Evolutionary conservation across 2,888 invertebrate genomes (phyloP).

Genomic region (Choristoneura rosaceana): DNA sequence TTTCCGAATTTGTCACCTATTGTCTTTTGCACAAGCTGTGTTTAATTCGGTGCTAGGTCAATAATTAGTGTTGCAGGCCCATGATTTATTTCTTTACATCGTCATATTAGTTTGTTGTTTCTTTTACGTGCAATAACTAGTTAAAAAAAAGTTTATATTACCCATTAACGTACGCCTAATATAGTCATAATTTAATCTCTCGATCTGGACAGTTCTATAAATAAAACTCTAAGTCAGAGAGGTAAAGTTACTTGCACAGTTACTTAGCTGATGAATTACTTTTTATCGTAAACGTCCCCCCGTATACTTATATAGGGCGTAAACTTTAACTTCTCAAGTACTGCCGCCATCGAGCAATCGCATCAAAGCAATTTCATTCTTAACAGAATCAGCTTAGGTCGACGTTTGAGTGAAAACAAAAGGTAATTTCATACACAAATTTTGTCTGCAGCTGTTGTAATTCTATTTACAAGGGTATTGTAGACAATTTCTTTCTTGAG

Average conservation of each 20-base stretch:
- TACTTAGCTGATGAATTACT: conserved; percentile 55
- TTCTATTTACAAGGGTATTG: conserved; percentile 44
- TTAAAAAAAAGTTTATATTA: not conserved
- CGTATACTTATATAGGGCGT: conserved; percentile 60
- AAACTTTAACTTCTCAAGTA: conserved; percentile 62
- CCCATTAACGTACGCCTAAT: not conserved
- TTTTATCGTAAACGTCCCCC: conserved; percentile 53
- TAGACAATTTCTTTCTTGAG: conserved; percentile 43
- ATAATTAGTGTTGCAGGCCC: no score
- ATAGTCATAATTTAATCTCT: not conserved
- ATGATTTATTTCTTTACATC: no score
- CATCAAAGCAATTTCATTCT: conserved; percentile 42
- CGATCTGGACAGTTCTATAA: not conserved
- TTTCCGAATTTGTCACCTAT: no score
- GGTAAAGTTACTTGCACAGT: conserved; percentile 31
- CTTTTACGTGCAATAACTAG: no score
- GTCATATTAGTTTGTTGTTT: no score
- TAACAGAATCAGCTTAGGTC: conserved; percentile 22
- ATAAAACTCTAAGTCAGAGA: conserved; percentile 19
- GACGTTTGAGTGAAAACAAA: conserved; percentile 47
- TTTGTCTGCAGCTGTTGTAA: conserved; percentile 40
- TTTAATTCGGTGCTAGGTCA: no score
- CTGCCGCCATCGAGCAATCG: conserved; percentile 45
- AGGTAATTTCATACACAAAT: conserved; percentile 43
- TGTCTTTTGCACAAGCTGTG: no score